Evolutionary conservation across 2,113 vertebrate species (phyloP).

Genomic region (Aix galericulata): DNA sequence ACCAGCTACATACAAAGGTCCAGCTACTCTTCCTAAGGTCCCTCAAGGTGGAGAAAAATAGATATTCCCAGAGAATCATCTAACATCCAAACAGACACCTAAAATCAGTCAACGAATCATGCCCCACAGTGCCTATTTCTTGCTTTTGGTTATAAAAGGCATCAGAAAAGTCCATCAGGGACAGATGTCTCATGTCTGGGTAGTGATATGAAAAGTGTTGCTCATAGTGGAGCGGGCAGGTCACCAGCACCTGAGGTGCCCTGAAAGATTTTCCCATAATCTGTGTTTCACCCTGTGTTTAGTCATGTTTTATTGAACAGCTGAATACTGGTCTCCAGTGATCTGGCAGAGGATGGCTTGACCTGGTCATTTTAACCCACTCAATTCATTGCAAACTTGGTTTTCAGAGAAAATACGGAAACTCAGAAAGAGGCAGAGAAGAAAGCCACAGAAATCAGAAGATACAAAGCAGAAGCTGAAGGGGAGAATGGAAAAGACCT

Average conservation of each 20-base stretch:
- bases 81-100: background rate
- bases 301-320: background rate
- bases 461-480: background rate
- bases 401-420: background rate
- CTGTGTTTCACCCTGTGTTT: background rate
- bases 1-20: background rate
- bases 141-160: background rate
- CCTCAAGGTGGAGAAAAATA: background rate
- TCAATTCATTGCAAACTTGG: background rate
- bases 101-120: background rate
- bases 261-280: background rate
- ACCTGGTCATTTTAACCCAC: background rate
- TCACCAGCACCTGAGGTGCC: background rate
- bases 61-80: background rate
- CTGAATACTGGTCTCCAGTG: background rate
- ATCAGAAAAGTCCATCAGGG: background rate
- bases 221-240: background rate
- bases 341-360: background rate
- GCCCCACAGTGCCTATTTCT: background rate
- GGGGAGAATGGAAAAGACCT: background rate
- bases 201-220: fast-evolving
- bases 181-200: background rate
- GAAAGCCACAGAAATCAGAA: background rate
- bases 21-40: background rate
- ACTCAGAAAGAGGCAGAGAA: background rate